Evolutionary conservation across 1,140 invertebrate genomes (phyloP), one percentile per base, ranked within the genome.

Genomic region (Lepeophtheirus salmonis): DNA sequence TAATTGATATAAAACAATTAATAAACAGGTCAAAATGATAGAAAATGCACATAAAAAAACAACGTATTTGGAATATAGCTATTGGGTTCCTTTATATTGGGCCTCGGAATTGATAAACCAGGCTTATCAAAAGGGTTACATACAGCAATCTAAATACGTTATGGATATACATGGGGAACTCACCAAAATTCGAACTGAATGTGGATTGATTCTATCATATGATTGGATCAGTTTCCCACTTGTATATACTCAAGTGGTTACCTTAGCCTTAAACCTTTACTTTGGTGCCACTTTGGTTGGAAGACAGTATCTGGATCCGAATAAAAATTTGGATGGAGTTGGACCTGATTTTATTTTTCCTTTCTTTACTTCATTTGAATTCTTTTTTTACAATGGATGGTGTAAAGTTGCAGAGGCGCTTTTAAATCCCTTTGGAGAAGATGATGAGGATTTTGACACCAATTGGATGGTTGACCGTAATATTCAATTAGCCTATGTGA

Each of bases 351-450:
- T 61, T 2, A 16, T 56, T 2, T 24, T 61, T 24, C 71, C 68
- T n/a, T 62, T 72, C 22, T 73, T 71, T 62, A 70, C 67, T 20
- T 66, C 86, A 66, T 87, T 88, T 66, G 83, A 78, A 70, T 78
- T 78, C 67, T 73, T 84, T 68, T 85, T 86, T 71, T 90, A 89
- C 67, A 84, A 89, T 78, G 87, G 86, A n/a, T 90, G 86, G 86
- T 71, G 90, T 21, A 90, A 90, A 75, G 67, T 68, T 3, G 70
- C 70, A 2, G 85, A 88, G 69, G 80, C 80, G 18, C 70, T 88
- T 21, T 84, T 88, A 22, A 87, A 87, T 70, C 85, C 85, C 0
- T 91, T 90, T 67, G 88, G 87, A 0, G 86, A 89, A 71, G 87
- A 91, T 66, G 87, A 92, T 65, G 87, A 90, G 64, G 81, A 83